phyloP scores from a whole-genome alignment of 1,140 invertebrate species.

The Aphelenchoides avenae region DNA sequence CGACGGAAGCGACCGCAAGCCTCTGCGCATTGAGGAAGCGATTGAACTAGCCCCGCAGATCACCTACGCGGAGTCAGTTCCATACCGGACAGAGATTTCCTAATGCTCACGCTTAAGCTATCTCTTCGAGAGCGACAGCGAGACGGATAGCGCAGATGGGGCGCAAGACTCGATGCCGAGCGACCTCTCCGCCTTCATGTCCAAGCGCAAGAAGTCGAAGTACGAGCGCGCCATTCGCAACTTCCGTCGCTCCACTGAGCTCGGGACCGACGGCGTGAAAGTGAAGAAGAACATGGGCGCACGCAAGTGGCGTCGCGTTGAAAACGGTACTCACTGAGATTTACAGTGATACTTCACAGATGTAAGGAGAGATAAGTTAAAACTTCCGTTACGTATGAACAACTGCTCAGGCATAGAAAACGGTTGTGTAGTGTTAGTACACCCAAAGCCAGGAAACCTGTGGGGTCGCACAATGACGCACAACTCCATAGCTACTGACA shows the following conservation, averaged over 20 bases:
- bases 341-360: too few relatives aligned
- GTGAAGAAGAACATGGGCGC: conserved; percentile 56
- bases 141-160: conserved; percentile 22
- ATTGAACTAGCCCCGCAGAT: conserved; percentile 7
- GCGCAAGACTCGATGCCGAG: too few relatives aligned
- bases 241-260: not conserved
- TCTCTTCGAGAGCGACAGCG: conserved; percentile 18
- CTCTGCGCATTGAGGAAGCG: conserved; percentile 31
- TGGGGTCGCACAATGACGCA: too few relatives aligned
- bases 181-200: too few relatives aligned
- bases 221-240: not conserved
- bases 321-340: conserved; percentile 57
- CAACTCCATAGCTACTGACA: too few relatives aligned
- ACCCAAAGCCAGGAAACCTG: too few relatives aligned
- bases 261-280: conserved; percentile 33
- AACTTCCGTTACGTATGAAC: too few relatives aligned
- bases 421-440: too few relatives aligned
- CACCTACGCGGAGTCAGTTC: conserved; percentile 25
- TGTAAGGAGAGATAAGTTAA: too few relatives aligned
- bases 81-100: not conserved
- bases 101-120: conserved; percentile 7
- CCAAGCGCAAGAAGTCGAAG: conserved; percentile 7
- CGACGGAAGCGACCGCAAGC: conserved; percentile 6
- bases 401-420: too few relatives aligned
- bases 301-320: conserved; percentile 50